These are phyloP conservation scores for Hippasteria phrygiana DNA, from an alignment of 53 echinoderm and acorn worm genomes.

Conservation along the genomic window DNA sequence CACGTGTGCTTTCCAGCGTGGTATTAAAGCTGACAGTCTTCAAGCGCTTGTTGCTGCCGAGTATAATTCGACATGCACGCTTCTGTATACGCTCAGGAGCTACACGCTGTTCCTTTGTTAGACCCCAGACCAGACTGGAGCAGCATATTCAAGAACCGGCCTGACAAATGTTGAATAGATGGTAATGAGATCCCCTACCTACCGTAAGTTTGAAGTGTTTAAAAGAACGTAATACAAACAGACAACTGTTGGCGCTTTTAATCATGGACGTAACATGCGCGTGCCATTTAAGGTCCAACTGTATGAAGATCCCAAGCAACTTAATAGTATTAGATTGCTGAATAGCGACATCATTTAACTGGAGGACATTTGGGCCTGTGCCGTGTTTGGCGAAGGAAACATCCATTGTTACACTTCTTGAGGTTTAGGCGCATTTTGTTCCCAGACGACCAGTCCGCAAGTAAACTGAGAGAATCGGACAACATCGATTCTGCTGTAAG, in stretches of 20 bases:
- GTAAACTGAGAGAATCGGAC: not conserved
- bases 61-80: not conserved
- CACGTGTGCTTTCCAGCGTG: not conserved
- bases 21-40: not conserved
- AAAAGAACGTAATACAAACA: not conserved
- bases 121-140: not conserved
- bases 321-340: too few relatives aligned
- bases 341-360: too few relatives aligned
- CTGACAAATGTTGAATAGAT: slow-evolving; percentile 2
- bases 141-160: not conserved
- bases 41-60: not conserved
- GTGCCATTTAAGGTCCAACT: not conserved
- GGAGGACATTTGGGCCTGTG: not conserved
- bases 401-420: slow-evolving; percentile 11
- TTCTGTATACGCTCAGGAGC: not conserved
- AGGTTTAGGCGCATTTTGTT: slow-evolving; percentile 34
- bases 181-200: not conserved
- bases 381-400: not conserved
- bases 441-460: slow-evolving; percentile 3
- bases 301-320: not conserved
- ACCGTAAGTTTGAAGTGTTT: not conserved
- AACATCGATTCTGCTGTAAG: slow-evolving; percentile 19
- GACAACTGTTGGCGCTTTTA: not conserved
- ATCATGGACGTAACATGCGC: not conserved
- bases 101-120: not conserved